Evolutionary conservation across 1,140 invertebrate species (phyloP).

Genomic region (Brachionus sp.): DNA sequence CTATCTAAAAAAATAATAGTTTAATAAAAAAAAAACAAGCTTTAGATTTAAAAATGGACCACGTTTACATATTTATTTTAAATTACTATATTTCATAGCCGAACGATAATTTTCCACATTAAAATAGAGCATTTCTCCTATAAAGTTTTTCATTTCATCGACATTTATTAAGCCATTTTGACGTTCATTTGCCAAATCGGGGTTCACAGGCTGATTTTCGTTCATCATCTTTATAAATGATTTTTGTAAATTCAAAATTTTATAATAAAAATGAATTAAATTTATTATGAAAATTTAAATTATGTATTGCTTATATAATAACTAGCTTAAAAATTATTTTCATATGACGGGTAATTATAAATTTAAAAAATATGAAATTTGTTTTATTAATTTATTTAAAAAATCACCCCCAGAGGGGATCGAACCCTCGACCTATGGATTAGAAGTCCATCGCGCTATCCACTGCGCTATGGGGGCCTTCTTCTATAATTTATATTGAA

Average conservation of each 20-base stretch:
- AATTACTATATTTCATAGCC: neutral
- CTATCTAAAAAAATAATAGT: neutral
- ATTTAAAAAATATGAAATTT: neutral
- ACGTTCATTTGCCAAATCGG: conserved; percentile 33
- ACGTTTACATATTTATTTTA: neutral
- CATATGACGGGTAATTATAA: neutral
- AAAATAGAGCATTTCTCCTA: neutral
- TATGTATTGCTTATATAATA: neutral
- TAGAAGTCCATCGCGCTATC: conserved; percentile 40
- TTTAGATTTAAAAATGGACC: neutral
- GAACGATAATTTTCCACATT: neutral
- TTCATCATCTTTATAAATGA: neutral
- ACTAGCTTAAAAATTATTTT: neutral
- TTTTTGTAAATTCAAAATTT: neutral
- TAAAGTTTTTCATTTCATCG: neutral
- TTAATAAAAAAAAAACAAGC: too few relatives aligned
- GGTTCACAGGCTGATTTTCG: neutral
- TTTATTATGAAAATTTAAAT: neutral
- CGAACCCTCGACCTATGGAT: conserved; percentile 40
- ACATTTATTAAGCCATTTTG: neutral
- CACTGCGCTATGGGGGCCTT: conserved; percentile 29
- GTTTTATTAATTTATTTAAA: neutral
- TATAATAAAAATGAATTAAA: neutral
- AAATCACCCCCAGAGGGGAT: conserved; percentile 37
- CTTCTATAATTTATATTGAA: too few relatives aligned